These are phyloP conservation scores for Potamarius usumacintae DNA, from an alignment of 2,113 vertebrate species.

Conservation along the genomic window DNA sequence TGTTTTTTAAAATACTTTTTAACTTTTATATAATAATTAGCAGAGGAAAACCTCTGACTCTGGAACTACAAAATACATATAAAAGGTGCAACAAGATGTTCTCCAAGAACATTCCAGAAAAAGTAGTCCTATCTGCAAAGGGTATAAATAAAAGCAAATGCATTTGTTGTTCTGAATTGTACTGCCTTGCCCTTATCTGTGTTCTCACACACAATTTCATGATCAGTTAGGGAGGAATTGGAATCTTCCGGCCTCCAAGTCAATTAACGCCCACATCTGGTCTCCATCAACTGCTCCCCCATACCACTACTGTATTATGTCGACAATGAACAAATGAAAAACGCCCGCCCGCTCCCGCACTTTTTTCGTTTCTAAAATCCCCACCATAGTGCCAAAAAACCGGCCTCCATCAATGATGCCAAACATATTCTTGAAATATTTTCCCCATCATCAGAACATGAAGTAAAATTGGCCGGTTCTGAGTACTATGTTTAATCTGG, in stretches of 20 bases:
- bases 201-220: slow-evolving; percentile 19
- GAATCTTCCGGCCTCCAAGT: slow-evolving; percentile 20
- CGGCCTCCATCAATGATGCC: neutral
- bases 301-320: slow-evolving; percentile 29
- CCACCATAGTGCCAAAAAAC: slow-evolving; percentile 23
- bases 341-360: neutral
- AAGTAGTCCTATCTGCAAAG: neutral
- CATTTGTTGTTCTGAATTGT: neutral
- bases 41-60: neutral
- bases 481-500: slow-evolving; percentile 34
- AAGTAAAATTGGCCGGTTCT: slow-evolving; percentile 19
- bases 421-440: slow-evolving; percentile 29
- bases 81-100: neutral
- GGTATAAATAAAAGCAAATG: neutral
- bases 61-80: neutral
- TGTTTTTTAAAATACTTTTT: neutral
- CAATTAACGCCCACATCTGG: slow-evolving; percentile 64
- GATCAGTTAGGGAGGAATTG: slow-evolving; percentile 11
- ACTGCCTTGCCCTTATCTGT: neutral
- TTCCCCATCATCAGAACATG: slow-evolving; percentile 4
- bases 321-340: neutral
- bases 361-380: neutral
- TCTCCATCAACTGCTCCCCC: slow-evolving; percentile 54
- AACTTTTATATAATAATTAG: no score
- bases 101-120: neutral